A percentile compares a stretch with the other conserved stretches of the same genome.
phyloP scores from a whole-genome alignment of 2,113 vertebrate genomes.

The Vombatus ursinus region DNA sequence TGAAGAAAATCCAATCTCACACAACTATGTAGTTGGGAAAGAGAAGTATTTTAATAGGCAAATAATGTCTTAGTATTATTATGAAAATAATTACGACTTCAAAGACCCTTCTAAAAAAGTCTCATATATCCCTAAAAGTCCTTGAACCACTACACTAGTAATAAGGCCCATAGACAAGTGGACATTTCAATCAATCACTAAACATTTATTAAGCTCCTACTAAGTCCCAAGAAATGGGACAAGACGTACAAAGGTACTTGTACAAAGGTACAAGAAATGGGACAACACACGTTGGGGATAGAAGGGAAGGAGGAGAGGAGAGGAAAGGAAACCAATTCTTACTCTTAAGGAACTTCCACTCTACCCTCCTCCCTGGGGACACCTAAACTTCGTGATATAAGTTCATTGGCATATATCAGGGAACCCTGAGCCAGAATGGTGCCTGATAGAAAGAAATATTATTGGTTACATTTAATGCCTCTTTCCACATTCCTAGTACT shows the following conservation, averaged over 20 bases:
- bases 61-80: not conserved
- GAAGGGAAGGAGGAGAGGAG: no score
- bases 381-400: no score
- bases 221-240: no score
- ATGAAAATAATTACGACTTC: not conserved
- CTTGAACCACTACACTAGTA: not conserved
- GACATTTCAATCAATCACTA: not conserved
- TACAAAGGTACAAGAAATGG: no score
- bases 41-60: not conserved
- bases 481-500: not conserved
- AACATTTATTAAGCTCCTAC: not conserved
- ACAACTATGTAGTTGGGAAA: not conserved
- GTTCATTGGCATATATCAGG: not conserved
- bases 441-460: not conserved
- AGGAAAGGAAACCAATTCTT: not conserved
- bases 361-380: not conserved
- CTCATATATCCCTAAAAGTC: not conserved
- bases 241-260: no score
- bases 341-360: not conserved
- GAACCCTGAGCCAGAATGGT: not conserved
- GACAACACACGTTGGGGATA: no score
- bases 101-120: not conserved
- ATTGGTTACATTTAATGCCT: not conserved
- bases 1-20: not conserved
- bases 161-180: not conserved